These are phyloP conservation scores for Lophochroa leadbeateri DNA, from an alignment of 2,113 vertebrate genomes.

Conservation along the genomic window DNA sequence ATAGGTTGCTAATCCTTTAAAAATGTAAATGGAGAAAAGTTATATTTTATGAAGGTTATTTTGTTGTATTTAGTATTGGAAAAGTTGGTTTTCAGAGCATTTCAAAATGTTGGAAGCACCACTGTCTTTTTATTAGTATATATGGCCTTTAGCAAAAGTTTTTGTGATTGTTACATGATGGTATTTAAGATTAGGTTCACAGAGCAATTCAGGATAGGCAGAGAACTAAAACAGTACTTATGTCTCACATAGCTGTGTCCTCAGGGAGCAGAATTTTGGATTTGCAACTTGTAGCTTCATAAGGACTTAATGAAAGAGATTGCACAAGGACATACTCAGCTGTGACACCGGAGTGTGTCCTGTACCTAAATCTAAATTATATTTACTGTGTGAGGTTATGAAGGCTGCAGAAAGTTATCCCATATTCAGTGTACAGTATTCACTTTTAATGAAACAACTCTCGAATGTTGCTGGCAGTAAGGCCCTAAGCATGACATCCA, in stretches of 20 bases:
- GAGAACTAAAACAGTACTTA: slow-evolving; percentile 78
- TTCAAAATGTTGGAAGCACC: slow-evolving; percentile 93
- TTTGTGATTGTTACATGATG: slow-evolving; percentile 86
- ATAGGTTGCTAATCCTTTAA: slow-evolving; percentile 85
- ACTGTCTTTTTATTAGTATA: slow-evolving; percentile 90
- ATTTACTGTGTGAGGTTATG: slow-evolving; percentile 75
- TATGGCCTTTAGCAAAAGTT: slow-evolving; percentile 91
- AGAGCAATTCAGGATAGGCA: slow-evolving; percentile 85
- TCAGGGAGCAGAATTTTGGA: slow-evolving; percentile 84
- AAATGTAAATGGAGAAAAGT: slow-evolving; percentile 93
- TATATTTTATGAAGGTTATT: slow-evolving; percentile 97
- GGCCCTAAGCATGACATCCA: slow-evolving; percentile 78
- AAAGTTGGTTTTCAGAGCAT: slow-evolving; percentile 91
- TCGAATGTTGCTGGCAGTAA: slow-evolving; percentile 79
- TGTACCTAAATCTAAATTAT: slow-evolving; percentile 72
- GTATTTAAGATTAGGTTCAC: slow-evolving; percentile 87
- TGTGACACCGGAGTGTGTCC: slow-evolving; percentile 73
- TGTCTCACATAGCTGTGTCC: slow-evolving; percentile 82
- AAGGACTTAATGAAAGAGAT: slow-evolving; percentile 79
- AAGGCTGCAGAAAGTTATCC: slow-evolving; percentile 83
- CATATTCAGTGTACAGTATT: slow-evolving; percentile 81
- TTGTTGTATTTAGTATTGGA: slow-evolving; percentile 93
- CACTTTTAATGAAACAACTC: slow-evolving; percentile 71
- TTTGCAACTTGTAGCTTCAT: slow-evolving; percentile 83
- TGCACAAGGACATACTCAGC: slow-evolving; percentile 75